Evolutionary conservation across 2,888 invertebrate species (phyloP), one percentile per base, ranked within the genome.

Genomic region (Eutolmus rufibarbis): DNA sequence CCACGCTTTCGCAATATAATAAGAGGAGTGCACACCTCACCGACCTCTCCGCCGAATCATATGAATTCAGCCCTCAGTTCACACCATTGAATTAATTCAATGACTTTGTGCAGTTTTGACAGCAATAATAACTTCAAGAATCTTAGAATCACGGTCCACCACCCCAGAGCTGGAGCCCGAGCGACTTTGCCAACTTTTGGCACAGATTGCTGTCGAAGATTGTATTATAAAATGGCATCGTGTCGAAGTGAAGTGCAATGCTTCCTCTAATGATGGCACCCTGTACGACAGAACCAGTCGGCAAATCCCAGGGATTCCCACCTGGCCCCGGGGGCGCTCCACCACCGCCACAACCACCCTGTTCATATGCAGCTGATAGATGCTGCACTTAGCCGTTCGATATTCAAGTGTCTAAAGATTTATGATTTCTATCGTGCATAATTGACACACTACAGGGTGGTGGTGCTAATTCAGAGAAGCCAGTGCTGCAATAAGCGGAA

Each of bases 61-160:
- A 76, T 43, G 51, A 81, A 81, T 46, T 82, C 31, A 51, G 7
- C 57, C 57, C 31, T 40, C 5, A 34, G 82, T 82, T 82, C 82
- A 57, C 82, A 82, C 82, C 82, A 82, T 82, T 82, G 82, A 82
- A 82, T 82, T 82, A 82, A 82, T 82, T 82, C 82, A 82, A 82
- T 82, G 82, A 82, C 82, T 82, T 82, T 82, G 82, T 57, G 82
- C 82, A 82, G 82, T 82, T 82, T 82, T 82, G 82, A 82, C 82
- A 57, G 82, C 57, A 82, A 82, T 82, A 82, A 82, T 82, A 82
- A 82, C 82, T 82, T 82, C n/a, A 57, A 57, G 37, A 82, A 82
- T 81, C 82, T 82, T 82, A 57, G 82, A 56, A 82, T 57, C 82
- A 57, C 34, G 40, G 78, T 31, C 51, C 51, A 51, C 51, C 34